These are phyloP conservation scores for Leptinotarsa tumamoca DNA, from an alignment of 2,888 invertebrate species.

Conservation along the genomic window DNA sequence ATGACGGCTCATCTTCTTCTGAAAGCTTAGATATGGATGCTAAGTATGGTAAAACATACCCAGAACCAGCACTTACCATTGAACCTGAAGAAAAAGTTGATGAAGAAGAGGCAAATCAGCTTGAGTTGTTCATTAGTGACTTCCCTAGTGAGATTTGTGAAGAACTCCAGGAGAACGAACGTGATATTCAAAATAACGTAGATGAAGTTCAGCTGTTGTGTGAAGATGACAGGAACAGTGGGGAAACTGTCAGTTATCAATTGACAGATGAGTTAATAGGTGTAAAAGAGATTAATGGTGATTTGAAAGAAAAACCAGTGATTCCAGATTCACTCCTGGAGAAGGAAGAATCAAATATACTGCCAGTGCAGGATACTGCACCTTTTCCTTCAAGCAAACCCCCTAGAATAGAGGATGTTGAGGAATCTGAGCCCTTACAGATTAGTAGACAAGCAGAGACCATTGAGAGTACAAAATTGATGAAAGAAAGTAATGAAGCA, in stretches of 20 bases:
- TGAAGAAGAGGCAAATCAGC: neutral
- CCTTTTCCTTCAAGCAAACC: neutral
- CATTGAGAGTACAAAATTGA: no score
- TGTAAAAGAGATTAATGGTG: neutral
- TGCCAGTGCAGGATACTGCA: neutral
- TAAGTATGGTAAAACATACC: neutral
- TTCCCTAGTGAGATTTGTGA: neutral
- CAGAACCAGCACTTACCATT: neutral
- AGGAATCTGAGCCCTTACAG: neutral
- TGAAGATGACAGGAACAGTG: neutral
- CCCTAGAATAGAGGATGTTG: neutral
- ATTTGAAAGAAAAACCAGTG: neutral
- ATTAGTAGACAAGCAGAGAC: no score
- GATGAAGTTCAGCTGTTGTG: neutral
- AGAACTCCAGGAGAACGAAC: neutral
- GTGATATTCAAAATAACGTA: neutral
- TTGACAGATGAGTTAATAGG: neutral
- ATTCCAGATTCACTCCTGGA: neutral
- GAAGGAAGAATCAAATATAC: neutral
- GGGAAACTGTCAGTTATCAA: neutral
- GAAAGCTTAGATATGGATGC: neutral
- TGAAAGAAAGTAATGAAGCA: no score
- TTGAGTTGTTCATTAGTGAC: neutral
- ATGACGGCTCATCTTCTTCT: slow-evolving; percentile 14
- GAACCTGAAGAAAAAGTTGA: slow-evolving; percentile 11